phyloP scores from a whole-genome alignment of 2,113 vertebrate genomes.

The Urocolius indicus region DNA sequence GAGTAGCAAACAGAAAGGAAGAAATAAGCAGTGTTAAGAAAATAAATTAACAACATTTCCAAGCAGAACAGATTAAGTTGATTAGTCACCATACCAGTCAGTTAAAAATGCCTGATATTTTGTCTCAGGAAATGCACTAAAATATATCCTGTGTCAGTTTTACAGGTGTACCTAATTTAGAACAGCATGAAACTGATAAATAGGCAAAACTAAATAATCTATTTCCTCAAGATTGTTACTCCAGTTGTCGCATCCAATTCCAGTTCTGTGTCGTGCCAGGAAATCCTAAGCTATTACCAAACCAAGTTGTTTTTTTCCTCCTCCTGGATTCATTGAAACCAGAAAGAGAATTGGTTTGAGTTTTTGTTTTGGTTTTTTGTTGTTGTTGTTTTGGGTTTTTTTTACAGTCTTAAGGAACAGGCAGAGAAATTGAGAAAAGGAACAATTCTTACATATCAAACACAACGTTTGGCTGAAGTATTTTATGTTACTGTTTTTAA shows the following conservation, averaged over 20 bases:
- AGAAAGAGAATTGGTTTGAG: background rate
- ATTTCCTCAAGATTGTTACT: conserved; percentile 2
- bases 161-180: conserved; percentile 19
- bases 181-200: conserved; percentile 34
- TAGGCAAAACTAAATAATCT: conserved; percentile 4
- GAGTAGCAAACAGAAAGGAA: background rate
- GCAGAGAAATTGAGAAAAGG: background rate
- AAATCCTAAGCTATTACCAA: background rate
- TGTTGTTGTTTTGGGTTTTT: too few relatives aligned
- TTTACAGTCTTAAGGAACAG: background rate
- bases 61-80: background rate
- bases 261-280: background rate
- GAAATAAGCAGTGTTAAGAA: background rate
- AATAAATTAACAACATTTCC: background rate
- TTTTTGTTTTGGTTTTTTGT: too few relatives aligned
- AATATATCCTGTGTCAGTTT: background rate
- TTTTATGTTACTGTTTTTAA: background rate
- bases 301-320: background rate
- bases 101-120: background rate
- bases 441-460: background rate
- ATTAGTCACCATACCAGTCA: background rate
- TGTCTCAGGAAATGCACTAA: background rate
- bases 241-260: background rate
- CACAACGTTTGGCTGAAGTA: background rate
- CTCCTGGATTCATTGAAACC: background rate